Evolutionary conservation across 2,888 invertebrate species (phyloP), one percentile per base, ranked within the genome.

Genomic region (Idaea straminata): DNA sequence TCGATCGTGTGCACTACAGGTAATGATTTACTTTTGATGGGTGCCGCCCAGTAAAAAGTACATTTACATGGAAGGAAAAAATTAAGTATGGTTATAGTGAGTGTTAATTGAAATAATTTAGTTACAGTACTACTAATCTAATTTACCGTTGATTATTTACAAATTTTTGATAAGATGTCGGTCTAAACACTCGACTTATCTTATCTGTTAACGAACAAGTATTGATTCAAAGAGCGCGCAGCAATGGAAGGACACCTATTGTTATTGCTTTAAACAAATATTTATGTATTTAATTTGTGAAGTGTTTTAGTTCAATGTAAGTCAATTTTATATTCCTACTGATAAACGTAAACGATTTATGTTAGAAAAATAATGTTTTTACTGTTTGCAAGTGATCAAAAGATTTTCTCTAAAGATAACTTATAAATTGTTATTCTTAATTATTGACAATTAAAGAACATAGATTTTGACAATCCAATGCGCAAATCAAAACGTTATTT

Each of bases 131-230:
- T 47, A 47, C 10, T 47, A 47, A 47, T 47, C 47, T 47, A 47
- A 47, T 47, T 47, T 47, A 47, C 5, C 68, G 73, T 78, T 79
- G 77, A 82, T 74, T 77, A 74, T 72, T 72, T 82, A 84, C 78
- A 78, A 80, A 78, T 82, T 62, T 67, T 65, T 69, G 91, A 91
- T 91, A 88, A 91, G 89, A 90, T 77, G 77, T 76, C 77, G 75
- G 79, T 70, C 69, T 71, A 71, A 72, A 75, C 79, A 80, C 77
- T 79, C 70, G 67, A 65, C 72, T n/a, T 88, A 90, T 91, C 89
- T 90, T 82, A 90, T 91, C 91, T 73, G 68, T 66, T 65, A 73
- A 72, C 79, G 79, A 75, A 78, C 75, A 72, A 83, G 83, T 86
- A 86, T 86, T 78, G 86, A 86, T 85, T 84, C 77, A 78, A 80